phyloP scores from a whole-genome alignment of 2,113 vertebrate species.

The Anguilla rostrata region DNA sequence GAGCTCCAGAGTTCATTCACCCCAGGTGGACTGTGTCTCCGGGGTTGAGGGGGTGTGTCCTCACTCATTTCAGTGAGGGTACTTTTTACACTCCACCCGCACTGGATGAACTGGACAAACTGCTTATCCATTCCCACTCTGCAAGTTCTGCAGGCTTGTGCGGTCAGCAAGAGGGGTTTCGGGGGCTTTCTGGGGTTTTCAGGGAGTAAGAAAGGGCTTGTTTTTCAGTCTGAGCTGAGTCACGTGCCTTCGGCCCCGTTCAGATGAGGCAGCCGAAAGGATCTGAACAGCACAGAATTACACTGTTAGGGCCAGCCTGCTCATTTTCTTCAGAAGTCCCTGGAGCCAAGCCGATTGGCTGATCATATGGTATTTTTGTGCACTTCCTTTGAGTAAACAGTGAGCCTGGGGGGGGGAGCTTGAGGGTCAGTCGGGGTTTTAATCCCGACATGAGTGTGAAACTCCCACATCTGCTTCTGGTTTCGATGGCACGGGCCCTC shows the following conservation, averaged over 20 bases:
- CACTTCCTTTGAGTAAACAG: neutral
- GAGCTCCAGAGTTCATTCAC: slow-evolving; percentile 26
- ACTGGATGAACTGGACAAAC: too few relatives aligned
- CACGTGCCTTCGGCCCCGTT: too few relatives aligned
- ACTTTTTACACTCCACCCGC: too few relatives aligned
- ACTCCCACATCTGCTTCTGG: slow-evolving; percentile 33
- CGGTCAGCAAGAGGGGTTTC: too few relatives aligned
- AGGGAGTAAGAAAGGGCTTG: neutral
- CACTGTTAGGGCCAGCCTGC: neutral
- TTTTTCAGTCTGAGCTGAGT: neutral
- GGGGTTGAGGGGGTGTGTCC: neutral
- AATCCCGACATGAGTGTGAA: slow-evolving; percentile 9
- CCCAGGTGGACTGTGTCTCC: neutral
- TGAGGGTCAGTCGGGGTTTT: neutral
- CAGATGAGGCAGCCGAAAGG: neutral
- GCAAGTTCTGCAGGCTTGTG: too few relatives aligned
- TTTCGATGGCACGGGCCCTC: neutral
- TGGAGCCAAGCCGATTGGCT: neutral
- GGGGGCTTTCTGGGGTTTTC: neutral
- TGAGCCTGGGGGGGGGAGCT: neutral
- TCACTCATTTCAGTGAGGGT: too few relatives aligned
- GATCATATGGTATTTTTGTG: neutral
- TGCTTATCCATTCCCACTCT: too few relatives aligned
- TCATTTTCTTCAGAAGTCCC: neutral
- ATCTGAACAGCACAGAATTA: neutral